Conservation (phyloP, 2,797 vertebrate genomes). For the Lepilemur ruficaudatus region DNA sequence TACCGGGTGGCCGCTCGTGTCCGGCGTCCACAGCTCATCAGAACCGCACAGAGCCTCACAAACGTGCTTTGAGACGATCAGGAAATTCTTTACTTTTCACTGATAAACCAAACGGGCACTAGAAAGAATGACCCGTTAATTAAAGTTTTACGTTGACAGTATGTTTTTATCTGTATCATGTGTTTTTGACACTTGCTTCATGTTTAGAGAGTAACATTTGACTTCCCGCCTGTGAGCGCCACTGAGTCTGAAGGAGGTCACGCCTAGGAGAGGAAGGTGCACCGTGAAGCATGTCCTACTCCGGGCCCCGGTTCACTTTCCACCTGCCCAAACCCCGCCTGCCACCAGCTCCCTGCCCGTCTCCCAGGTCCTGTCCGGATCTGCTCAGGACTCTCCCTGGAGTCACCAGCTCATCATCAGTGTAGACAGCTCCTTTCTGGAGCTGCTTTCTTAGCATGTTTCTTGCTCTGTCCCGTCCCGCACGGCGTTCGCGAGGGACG, state of each 20-base stretch:
- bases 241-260: background rate
- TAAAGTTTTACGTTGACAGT: background rate
- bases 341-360: accelerated
- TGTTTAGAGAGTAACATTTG: background rate
- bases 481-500: accelerated
- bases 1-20: accelerated
- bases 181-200: background rate
- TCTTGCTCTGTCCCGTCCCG: background rate
- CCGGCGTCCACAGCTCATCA: accelerated
- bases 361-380: accelerated
- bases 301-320: accelerated
- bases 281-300: accelerated
- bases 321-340: background rate
- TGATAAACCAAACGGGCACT: background rate
- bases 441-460: no score
- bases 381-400: background rate
- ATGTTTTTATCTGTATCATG: background rate
- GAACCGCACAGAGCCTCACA: accelerated
- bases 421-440: accelerated
- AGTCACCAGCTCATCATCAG: accelerated
- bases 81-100: background rate
- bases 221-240: background rate
- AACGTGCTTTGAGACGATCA: accelerated
- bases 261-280: accelerated
- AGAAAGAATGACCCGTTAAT: background rate